Evolutionary conservation across 2,797 vertebrate species (phyloP), one percentile per base, ranked within the genome.

Genomic region (Acridotheres tristis): DNA sequence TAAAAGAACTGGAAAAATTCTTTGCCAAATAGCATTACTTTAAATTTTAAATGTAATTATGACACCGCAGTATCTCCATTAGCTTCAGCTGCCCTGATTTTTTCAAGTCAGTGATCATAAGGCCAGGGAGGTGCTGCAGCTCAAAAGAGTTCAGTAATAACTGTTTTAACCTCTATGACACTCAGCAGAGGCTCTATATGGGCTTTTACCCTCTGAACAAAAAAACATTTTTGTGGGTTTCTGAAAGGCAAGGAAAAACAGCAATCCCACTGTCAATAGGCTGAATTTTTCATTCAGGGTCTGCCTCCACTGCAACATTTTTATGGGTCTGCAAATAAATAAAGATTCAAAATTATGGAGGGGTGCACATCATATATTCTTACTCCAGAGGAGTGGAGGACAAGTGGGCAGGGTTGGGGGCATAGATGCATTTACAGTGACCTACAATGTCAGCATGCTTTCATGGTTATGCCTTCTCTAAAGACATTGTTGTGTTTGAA

Each of bases 71-170:
- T 7, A 1, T 51, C 75, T 80, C 61, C 57, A 57, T 82, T 74
- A 94, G 48, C 82, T 89, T 84, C 79, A 76, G 58, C 75, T 86
- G 79, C 51, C 69, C 73, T 94, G 12, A 40, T 91, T 93, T 92
- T 89, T 79, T 84, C 73, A 65, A 43, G 48, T 86, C 85, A 86
- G 23, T 91, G 79, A 89, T 55, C 65, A 25, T 16, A 62, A 89
- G 51, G 51, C 54, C 75, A 78, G 57, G 10, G 54, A 29, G 22
- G 54, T 79, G 57, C 72, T 76, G 67, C 51, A 79, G 81, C 30
- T 68, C 54, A 74, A 55, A 73, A 30, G 47, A 74, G 29, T 43
- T 63, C 71, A 79, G 38, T 42, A 85, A 48, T 73, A 84, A 88
- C 18, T 58, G 21, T 50, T 93, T 85, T 86, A 40, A 53, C 18